These are phyloP conservation scores for Forbesichthys papilliferus DNA, from an alignment of 2,113 vertebrate species.

Conservation along the genomic window DNA sequence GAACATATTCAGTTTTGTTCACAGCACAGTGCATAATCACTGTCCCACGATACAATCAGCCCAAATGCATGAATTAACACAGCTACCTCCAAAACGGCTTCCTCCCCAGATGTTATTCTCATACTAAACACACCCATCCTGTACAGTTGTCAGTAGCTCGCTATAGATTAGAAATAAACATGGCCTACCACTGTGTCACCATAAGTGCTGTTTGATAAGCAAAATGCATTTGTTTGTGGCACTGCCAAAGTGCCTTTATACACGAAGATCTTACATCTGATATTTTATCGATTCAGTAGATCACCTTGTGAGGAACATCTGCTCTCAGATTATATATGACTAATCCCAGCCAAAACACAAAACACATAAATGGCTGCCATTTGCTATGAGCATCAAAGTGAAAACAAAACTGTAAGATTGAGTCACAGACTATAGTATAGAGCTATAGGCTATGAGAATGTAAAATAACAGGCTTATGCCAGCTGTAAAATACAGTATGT, in stretches of 20 bases:
- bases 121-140: too few species aligned
- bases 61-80: background rate
- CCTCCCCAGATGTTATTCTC: background rate
- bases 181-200: too few species aligned
- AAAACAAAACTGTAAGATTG: background rate
- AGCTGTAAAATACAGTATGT: too few species aligned
- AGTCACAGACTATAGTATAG: background rate
- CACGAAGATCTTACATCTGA: background rate
- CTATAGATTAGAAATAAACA: too few species aligned
- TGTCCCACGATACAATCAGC: background rate
- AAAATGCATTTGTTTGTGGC: background rate
- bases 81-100: background rate
- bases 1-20: slow-evolving; percentile 8
- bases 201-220: too few species aligned
- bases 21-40: slow-evolving; percentile 5
- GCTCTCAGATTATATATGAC: background rate
- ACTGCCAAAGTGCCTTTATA: background rate
- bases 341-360: background rate
- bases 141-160: too few species aligned
- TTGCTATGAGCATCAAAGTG: background rate
- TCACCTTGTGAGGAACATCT: background rate
- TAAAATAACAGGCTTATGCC: too few species aligned
- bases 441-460: too few species aligned
- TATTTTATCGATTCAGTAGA: background rate
- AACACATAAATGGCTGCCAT: background rate